Percentiles rank a stretch among this genome's conserved stretches.
These are phyloP conservation scores for Elaphurus davidianus DNA, from an alignment of 2,113 vertebrate genomes.

Conservation along the genomic window DNA sequence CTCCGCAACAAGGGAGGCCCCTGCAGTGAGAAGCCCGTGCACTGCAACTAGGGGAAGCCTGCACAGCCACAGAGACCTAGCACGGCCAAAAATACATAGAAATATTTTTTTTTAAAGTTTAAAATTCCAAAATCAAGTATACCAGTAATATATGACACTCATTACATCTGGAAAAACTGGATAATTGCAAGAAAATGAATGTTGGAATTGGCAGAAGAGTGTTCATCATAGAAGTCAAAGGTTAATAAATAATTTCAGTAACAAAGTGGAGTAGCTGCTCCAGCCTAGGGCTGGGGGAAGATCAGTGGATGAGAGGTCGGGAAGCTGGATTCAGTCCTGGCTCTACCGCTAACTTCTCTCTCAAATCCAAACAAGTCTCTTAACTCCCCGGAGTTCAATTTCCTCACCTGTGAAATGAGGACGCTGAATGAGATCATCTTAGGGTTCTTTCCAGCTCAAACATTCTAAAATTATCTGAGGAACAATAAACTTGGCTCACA, in stretches of 20 bases:
- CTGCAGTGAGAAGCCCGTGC: background rate
- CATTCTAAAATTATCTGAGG: conserved; percentile 13
- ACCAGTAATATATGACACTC: background rate
- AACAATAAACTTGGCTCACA: background rate
- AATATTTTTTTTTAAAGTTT: background rate
- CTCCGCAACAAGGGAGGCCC: background rate
- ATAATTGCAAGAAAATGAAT: background rate
- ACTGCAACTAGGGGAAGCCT: background rate
- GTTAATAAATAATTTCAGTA: background rate
- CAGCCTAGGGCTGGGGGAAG: background rate
- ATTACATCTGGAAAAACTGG: background rate
- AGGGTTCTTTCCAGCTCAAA: background rate
- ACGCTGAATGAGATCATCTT: conserved; percentile 32
- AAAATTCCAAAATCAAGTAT: background rate
- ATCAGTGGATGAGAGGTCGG: background rate
- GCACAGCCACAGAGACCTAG: background rate
- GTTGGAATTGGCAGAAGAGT: background rate
- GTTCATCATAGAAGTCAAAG: background rate
- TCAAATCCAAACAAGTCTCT: background rate
- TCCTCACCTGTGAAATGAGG: conserved; percentile 53
- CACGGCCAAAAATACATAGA: background rate
- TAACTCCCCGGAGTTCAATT: conserved; percentile 12
- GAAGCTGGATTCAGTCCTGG: background rate
- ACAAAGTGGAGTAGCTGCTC: background rate
- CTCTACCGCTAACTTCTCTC: background rate